Percentiles rank a stretch among this genome's conserved stretches.
These are phyloP conservation scores for Napeogenes sylphis DNA, from an alignment of 2,888 invertebrate genomes.

Conservation along the genomic window DNA sequence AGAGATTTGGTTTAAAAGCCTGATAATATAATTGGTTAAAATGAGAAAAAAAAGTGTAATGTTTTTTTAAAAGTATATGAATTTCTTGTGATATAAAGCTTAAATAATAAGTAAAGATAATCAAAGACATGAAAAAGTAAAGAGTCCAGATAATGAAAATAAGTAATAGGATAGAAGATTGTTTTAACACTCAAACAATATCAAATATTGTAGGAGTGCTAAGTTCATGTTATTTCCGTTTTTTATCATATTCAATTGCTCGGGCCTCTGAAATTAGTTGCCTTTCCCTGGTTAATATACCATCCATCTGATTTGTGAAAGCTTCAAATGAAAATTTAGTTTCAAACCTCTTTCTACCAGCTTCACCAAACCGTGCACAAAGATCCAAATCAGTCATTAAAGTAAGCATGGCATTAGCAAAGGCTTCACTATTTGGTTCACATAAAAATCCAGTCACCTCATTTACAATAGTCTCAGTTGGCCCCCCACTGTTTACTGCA, in stretches of 20 bases:
- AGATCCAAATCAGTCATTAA: conserved; percentile 80
- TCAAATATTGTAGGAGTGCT: conserved; percentile 69
- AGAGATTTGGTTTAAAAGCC: too few relatives aligned
- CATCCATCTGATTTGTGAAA: conserved; percentile 84
- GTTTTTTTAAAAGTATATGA: too few relatives aligned
- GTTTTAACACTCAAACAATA: conserved; percentile 66
- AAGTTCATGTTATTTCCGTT: conserved; percentile 63
- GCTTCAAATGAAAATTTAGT: conserved; percentile 90
- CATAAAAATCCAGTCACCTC: conserved; percentile 89
- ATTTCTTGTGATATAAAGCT: too few relatives aligned
- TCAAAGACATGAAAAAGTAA: neutral
- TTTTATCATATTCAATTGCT: conserved; percentile 62
- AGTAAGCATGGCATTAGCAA: conserved; percentile 86
- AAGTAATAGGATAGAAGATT: conserved; percentile 17
- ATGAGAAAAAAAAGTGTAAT: too few relatives aligned
- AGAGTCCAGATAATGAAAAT: neutral
- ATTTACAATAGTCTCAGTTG: conserved; percentile 92
- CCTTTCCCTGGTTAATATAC: conserved; percentile 66
- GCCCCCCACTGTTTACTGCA: conserved; percentile 97
- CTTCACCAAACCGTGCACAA: conserved; percentile 83
- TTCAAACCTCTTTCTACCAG: conserved; percentile 85
- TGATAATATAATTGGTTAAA: too few relatives aligned
- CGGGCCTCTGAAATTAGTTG: conserved; percentile 65
- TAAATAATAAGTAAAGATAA: neutral
- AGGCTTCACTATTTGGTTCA: conserved; percentile 81